Percentiles rank a stretch among this genome's conserved stretches.
phyloP scores from a whole-genome alignment of 2,888 invertebrate species.

The Lydus trimaculatus region DNA sequence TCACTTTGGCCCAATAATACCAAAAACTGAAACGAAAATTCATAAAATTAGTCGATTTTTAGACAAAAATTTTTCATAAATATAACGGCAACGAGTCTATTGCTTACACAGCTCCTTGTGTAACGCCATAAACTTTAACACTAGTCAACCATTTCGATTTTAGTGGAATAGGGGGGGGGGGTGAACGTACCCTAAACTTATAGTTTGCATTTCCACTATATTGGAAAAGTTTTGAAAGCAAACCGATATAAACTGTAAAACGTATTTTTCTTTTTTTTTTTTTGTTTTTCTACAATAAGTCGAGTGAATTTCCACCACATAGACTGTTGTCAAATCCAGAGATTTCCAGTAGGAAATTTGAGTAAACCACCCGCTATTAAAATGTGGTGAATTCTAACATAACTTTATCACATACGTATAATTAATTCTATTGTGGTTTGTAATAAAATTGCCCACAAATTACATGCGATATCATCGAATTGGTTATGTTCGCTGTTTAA shows the following conservation, averaged over 20 bases:
- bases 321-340: background rate
- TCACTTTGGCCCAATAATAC: conserved; percentile 75
- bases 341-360: background rate
- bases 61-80: too few relatives aligned
- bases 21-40: conserved; percentile 75
- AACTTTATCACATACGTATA: too few relatives aligned
- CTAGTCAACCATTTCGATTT: too few relatives aligned
- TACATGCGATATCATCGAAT: too few relatives aligned
- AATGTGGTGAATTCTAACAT: too few relatives aligned
- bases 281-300: background rate
- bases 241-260: conserved; percentile 8
- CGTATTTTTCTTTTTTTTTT: too few relatives aligned
- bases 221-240: conserved; percentile 13
- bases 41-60: background rate
- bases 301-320: background rate
- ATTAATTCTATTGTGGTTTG: background rate
- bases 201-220: background rate
- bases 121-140: too few relatives aligned
- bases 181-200: too few relatives aligned
- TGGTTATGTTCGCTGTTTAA: background rate
- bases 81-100: too few relatives aligned
- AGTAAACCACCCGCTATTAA: too few relatives aligned
- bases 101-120: too few relatives aligned
- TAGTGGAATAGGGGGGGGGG: too few relatives aligned
- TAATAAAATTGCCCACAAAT: background rate